These are phyloP conservation scores for Syrrhaptes paradoxus DNA, from an alignment of 2,113 vertebrate genomes.

Conservation along the genomic window DNA sequence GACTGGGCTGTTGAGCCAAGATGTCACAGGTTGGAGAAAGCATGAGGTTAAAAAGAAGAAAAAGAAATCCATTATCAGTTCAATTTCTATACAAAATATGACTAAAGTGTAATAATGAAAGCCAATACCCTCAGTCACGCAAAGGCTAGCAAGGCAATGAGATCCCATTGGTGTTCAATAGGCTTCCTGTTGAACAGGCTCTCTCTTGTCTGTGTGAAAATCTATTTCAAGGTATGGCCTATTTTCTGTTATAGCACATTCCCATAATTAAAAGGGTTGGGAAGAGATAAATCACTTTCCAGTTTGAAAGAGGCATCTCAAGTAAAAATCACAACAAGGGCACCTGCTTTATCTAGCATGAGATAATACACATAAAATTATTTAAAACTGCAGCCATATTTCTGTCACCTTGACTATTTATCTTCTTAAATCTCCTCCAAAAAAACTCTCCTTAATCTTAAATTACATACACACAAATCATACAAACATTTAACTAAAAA, in stretches of 20 bases:
- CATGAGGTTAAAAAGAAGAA: neutral
- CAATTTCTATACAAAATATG: neutral
- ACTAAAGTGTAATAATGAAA: neutral
- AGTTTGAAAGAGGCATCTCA: neutral
- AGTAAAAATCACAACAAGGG: neutral
- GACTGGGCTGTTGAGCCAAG: slow-evolving; percentile 67
- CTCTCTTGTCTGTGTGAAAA: neutral
- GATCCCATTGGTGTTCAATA: neutral
- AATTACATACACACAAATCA: neutral
- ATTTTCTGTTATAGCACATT: neutral
- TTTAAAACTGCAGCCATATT: neutral
- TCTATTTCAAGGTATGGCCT: neutral
- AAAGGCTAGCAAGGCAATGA: neutral
- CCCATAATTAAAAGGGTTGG: neutral
- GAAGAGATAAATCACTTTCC: neutral
- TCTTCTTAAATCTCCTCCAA: neutral
- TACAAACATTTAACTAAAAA: neutral
- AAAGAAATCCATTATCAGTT: slow-evolving; percentile 29
- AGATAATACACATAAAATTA: neutral
- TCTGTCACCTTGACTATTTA: neutral
- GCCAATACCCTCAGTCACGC: neutral
- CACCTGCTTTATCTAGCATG: neutral
- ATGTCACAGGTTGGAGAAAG: neutral
- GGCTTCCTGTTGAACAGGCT: neutral
- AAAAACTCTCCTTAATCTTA: neutral